Percentiles rank a stretch among this genome's conserved stretches.
These are phyloP conservation scores for Ophion costatus DNA, from an alignment of 2,888 invertebrate species.

Conservation along the genomic window DNA sequence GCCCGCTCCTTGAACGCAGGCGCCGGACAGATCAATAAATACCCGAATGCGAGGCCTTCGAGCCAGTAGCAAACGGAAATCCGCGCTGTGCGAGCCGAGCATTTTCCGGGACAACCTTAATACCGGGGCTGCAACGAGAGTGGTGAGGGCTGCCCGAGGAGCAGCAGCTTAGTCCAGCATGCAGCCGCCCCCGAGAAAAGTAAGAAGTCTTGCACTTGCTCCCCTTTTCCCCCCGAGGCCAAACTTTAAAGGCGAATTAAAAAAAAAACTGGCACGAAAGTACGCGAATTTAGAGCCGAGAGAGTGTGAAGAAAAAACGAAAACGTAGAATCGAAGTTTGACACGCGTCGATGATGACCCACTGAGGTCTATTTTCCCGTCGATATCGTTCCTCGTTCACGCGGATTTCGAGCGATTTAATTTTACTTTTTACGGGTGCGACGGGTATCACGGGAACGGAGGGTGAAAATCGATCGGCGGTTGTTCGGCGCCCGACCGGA, in stretches of 20 bases:
- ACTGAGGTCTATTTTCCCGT: slow-evolving; percentile 25
- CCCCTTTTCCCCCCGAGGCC: neutral
- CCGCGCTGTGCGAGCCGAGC: slow-evolving; percentile 77
- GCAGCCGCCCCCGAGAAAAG: slow-evolving; percentile 95
- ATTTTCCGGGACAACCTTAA: slow-evolving; percentile 68
- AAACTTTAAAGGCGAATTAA: neutral
- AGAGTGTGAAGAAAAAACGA: neutral
- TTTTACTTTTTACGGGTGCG: slow-evolving; percentile 9
- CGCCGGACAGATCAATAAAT: slow-evolving; percentile 82
- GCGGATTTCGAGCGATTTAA: neutral
- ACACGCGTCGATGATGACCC: slow-evolving; percentile 5
- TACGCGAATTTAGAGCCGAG: neutral
- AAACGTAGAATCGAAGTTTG: neutral
- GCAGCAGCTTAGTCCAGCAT: slow-evolving; percentile 84
- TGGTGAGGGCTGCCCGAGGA: slow-evolving; percentile 76
- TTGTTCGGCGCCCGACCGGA: slow-evolving; percentile 69
- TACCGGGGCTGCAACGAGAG: slow-evolving; percentile 68
- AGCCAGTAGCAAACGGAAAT: slow-evolving; percentile 80
- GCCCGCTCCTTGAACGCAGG: slow-evolving; percentile 75
- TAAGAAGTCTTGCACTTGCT: slow-evolving; percentile 83
- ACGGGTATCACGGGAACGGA: slow-evolving; percentile 7
- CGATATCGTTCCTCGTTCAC: neutral
- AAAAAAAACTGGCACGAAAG: neutral
- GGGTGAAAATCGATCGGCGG: slow-evolving; percentile 73
- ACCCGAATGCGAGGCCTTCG: slow-evolving; percentile 79